These are phyloP conservation scores for Chionis minor DNA, from an alignment of 2,113 vertebrate species.

Conservation along the genomic window DNA sequence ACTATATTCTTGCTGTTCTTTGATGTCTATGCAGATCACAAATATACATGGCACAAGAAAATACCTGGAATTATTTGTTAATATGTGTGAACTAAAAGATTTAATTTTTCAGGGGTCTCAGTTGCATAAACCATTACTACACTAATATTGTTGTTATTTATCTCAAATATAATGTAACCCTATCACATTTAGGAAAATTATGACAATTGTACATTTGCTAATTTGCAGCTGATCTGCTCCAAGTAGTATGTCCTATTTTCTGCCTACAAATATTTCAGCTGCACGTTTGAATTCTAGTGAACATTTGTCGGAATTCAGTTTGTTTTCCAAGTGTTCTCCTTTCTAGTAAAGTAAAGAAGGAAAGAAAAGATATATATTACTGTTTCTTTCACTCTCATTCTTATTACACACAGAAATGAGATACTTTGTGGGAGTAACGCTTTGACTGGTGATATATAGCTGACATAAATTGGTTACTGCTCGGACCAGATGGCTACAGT, in stretches of 20 bases:
- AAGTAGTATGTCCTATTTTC: neutral
- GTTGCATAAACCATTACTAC: neutral
- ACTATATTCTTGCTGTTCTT: neutral
- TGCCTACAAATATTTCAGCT: neutral
- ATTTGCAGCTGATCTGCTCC: neutral
- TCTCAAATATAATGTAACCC: neutral
- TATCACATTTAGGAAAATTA: neutral
- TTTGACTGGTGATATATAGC: neutral
- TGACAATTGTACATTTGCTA: neutral
- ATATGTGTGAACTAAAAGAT: neutral
- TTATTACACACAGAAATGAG: neutral
- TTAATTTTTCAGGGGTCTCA: neutral
- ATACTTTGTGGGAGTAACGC: neutral
- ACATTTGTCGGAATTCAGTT: neutral
- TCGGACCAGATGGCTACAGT: neutral
- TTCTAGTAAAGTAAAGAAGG: neutral
- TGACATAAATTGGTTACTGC: neutral
- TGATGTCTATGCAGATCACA: neutral
- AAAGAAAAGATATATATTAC: neutral
- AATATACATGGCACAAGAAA: neutral
- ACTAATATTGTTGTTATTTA: neutral
- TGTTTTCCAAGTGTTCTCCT: neutral
- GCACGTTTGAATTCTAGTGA: neutral
- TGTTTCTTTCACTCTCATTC: neutral
- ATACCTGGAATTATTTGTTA: neutral